Evolutionary conservation across 2,888 invertebrate genomes (phyloP), one percentile per base, ranked within the genome.

Genomic region (Lithosia quadra): DNA sequence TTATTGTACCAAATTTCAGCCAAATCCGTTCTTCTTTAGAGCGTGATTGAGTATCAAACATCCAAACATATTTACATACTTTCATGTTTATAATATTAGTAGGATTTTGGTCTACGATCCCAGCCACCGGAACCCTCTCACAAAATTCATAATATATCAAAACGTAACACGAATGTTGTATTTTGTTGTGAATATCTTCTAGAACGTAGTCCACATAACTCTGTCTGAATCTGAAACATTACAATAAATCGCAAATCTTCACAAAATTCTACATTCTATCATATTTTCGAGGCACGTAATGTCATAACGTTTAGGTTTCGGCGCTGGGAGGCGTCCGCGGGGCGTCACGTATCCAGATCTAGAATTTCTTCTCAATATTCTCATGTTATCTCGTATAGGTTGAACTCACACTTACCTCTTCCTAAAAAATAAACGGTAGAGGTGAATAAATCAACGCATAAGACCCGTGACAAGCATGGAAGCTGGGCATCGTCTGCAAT

Each of bases 341-440:
- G 65, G 73, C 77, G 72, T 89, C 92, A 90, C 90, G 90, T 91
- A 75, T 63, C 71, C 76, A 75, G 83, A 83, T 83, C 87, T 88
- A 83, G 86, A 88, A 88, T 86, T 90, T 86, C 55, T 18, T 56
- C 83, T 84, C 87, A 87, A 89, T 90, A 90, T 84, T 88, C 86
- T 80, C 85, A 83, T 53, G 86, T 90, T 86, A 88, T 86, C 82
- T 77, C 81, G 80, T 78, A 82, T 84, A 85, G 60, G 65, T 10
- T 43, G 56, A 24, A 71, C 74, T 63, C 78, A 78, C 76, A 67
- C 62, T 55, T 56, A 28, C 60, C 66, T 59, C n/a, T 9, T 39
- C 9, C 13, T 55, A 53, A 13, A 33, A 13, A 24, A 5, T 55
- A 22, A 60, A 22, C 24, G 15, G 22, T 18, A 60, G 22, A n/a